phyloP scores from a whole-genome alignment of 2,113 vertebrate genomes.

The Cinclus cinclus region DNA sequence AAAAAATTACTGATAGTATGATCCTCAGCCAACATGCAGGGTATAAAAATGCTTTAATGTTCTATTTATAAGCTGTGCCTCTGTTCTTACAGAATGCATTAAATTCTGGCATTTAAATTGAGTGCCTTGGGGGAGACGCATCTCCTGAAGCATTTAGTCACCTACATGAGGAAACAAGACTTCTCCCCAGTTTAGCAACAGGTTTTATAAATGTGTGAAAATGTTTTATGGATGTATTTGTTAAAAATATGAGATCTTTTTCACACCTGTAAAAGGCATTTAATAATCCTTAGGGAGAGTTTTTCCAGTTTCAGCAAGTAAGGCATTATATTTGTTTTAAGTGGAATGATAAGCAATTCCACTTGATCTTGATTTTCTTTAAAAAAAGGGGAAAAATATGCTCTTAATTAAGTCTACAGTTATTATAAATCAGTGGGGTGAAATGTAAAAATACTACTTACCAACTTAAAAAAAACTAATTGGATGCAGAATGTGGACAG shows the following conservation, averaged over 20 bases:
- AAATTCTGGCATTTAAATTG: conserved; percentile 18
- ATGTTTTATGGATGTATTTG: conserved; percentile 48
- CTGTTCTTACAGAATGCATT: conserved; percentile 32
- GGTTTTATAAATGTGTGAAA: conserved; percentile 32
- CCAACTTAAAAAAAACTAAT: background rate
- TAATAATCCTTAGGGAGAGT: conserved; percentile 1
- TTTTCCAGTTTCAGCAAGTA: background rate
- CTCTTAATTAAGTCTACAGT: conserved; percentile 26
- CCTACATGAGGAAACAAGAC: background rate
- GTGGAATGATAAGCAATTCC: background rate
- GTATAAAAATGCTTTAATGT: conserved; percentile 11
- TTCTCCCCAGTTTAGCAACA: background rate
- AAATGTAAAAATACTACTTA: background rate
- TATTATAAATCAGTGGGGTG: conserved; percentile 29
- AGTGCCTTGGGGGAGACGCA: background rate
- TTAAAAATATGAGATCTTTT: conserved; percentile 10
- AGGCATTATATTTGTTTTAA: background rate
- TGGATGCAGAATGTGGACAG: background rate
- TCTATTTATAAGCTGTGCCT: conserved; percentile 1
- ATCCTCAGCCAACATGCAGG: background rate
- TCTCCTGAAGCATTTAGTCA: conserved; percentile 25
- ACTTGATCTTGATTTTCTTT: background rate
- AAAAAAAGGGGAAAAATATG: background rate
- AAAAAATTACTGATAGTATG: background rate
- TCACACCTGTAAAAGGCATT: conserved; percentile 40